These are phyloP conservation scores for Aphrocallistes beatrix DNA, from an alignment of 37 sponge, comb jelly and placozoan species.

Conservation along the genomic window DNA sequence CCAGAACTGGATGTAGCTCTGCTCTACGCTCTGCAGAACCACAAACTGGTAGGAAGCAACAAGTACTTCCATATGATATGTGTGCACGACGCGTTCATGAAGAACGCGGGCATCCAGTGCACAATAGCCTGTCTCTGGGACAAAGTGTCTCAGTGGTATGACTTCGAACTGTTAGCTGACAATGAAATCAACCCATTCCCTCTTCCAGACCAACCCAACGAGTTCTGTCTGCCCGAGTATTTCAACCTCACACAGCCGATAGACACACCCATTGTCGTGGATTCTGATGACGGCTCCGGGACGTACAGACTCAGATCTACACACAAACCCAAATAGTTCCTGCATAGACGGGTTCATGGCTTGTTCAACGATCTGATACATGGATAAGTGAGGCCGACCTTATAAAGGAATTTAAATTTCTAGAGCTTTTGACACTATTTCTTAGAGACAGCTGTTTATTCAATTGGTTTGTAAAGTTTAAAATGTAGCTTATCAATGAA, in stretches of 20 bases:
- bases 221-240: background rate
- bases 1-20: background rate
- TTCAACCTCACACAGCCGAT: background rate
- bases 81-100: background rate
- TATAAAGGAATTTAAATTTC: too few species aligned
- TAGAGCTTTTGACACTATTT: too few species aligned
- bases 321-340: background rate
- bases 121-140: background rate
- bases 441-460: too few species aligned
- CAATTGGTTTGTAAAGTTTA: too few species aligned
- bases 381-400: too few species aligned
- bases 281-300: background rate
- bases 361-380: too few species aligned
- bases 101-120: background rate
- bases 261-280: background rate
- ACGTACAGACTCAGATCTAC: background rate
- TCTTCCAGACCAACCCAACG: background rate
- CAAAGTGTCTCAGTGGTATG: background rate
- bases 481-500: too few species aligned
- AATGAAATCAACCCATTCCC: background rate
- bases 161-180: background rate
- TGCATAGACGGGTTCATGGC: background rate
- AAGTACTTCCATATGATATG: slow-evolving; percentile 6
- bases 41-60: slow-evolving; percentile 2
- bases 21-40: slow-evolving; percentile 7